Base-by-base conservation (phyloP, 1,140 invertebrate genomes). In the Drosophila setifemur region DNA sequence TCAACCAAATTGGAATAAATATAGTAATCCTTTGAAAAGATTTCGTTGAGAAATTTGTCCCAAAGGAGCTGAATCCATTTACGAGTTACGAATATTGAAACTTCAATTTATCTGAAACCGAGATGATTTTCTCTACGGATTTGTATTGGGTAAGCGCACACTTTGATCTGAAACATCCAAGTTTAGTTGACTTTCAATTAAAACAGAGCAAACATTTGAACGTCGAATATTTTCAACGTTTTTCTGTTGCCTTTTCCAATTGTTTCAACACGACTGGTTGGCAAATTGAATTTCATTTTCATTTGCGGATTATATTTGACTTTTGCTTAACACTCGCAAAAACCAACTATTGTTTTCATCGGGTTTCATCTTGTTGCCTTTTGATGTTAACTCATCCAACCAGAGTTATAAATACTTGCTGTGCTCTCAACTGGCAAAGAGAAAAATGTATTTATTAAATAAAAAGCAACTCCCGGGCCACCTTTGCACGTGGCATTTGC, bases 381-480 rank as follows among this genome's bases (percentile, higher is more conserved):
- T 85, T 83, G 79, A 83, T 83, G 79, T 78, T 73, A 60, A 58
- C 69, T 73, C 67, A 73, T 58, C 78, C 77, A 77, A 47, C 69
- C 45, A 61, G 19, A 61, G 78, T 83, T 79, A 83, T 83, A 83
- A 83, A 85, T 83, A 83, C 78, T 83, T 83, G 64, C 69, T 85
- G 78, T 83, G 78, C 78, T 85, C 82, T 83, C 78, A 83, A 83
- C 73, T 85, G 78, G 78, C 79, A 83, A 82, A 73, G 31, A 37
- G 45, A 68, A 48, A 58, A 50, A 76, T 48, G 55, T 68, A 81
- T 70, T 70, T 70, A 83, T 77, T 82, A 78, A 66, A 83, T 83
- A 64, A 85, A 83, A 68, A 66, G 39, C 73, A 60, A 49, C 78
- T 77, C 57, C 78, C 64, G 74, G 55, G 31, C 53, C 68, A 85